Conservation (phyloP, 2,797 vertebrate species). For the Hippopotamyrus pictus region DNA sequence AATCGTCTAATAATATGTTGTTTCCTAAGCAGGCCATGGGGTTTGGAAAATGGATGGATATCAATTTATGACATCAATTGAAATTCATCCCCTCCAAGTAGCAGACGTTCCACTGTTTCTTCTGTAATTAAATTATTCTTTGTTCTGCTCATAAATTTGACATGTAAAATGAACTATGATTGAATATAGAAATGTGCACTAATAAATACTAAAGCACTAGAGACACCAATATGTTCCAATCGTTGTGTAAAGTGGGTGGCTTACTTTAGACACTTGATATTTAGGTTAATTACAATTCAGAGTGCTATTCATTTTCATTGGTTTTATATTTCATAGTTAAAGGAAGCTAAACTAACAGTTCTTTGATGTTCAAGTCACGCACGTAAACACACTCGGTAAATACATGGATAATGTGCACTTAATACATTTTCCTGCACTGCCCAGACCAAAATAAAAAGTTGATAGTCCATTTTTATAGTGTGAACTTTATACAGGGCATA, state of each 20-base stretch:
- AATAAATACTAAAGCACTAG: neutral
- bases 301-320: neutral
- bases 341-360: neutral
- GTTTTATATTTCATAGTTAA: neutral
- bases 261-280: neutral
- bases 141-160: neutral
- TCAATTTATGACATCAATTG: neutral
- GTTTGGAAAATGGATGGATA: neutral
- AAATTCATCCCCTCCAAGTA: neutral
- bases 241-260: neutral
- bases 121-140: neutral
- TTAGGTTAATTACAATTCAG: neutral
- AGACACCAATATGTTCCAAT: neutral
- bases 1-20: neutral
- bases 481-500: constrained; percentile 9
- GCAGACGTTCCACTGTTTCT: neutral
- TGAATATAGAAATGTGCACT: neutral
- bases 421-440: neutral
- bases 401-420: neutral
- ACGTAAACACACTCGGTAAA: neutral
- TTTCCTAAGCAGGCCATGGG: neutral
- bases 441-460: neutral
- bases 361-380: neutral
- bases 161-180: neutral
- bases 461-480: constrained; percentile 9